Evolutionary conservation across 1,140 invertebrate genomes (phyloP).

Genomic region (Druon quercuslanigerum): DNA sequence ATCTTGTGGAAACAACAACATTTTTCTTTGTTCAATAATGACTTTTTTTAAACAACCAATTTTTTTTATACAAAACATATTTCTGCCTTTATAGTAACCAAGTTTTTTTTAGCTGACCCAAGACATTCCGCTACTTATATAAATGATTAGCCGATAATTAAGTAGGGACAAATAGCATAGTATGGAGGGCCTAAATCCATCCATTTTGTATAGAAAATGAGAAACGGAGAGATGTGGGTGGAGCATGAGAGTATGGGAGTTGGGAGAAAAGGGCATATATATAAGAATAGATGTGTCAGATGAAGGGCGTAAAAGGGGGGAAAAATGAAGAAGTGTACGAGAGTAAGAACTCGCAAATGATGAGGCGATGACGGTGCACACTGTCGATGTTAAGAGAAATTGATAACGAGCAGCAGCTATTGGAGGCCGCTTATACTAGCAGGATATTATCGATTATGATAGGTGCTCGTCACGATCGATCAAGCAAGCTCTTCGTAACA

Average conservation of each 20-base stretch:
- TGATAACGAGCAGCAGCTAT: constrained; percentile 48
- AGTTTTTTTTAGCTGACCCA: neutral
- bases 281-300: constrained; percentile 15
- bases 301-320: constrained; percentile 30
- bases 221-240: constrained; percentile 41
- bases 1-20: too few relatives aligned
- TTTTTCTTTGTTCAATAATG: too few relatives aligned
- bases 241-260: constrained; percentile 41
- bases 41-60: too few relatives aligned
- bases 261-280: constrained; percentile 1
- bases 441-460: constrained; percentile 51
- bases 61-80: too few relatives aligned
- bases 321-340: constrained; percentile 41
- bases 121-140: neutral
- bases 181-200: constrained; percentile 41
- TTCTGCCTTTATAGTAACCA: too few relatives aligned
- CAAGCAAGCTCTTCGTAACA: constrained; percentile 33
- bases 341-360: constrained; percentile 51
- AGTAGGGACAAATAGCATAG: constrained; percentile 18
- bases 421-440: constrained; percentile 44
- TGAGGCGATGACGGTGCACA: constrained; percentile 51
- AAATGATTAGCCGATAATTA: constrained; percentile 2
- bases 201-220: constrained; percentile 51
- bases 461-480: constrained; percentile 50
- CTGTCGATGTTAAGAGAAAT: constrained; percentile 49